Evolutionary conservation across 2,797 vertebrate genomes (phyloP).

Genomic region (Sebastes dallii): DNA sequence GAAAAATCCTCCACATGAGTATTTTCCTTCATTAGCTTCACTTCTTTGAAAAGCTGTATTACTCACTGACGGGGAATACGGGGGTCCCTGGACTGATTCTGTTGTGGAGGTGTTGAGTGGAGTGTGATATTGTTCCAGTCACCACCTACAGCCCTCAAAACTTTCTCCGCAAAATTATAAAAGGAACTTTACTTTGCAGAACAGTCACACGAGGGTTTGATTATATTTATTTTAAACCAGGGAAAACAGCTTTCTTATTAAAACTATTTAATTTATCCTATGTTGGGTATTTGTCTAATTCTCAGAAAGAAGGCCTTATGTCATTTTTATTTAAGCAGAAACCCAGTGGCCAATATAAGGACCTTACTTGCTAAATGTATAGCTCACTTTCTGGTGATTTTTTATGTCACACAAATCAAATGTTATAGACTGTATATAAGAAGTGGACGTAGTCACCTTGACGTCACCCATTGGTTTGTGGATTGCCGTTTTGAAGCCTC

Average conservation of each 20-base stretch:
- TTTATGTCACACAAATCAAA: too few relatives aligned
- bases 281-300: neutral
- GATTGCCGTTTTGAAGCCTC: too few relatives aligned
- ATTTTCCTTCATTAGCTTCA: neutral
- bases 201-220: too few relatives aligned
- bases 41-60: neutral
- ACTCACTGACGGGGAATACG: neutral
- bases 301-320: neutral
- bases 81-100: neutral
- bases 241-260: neutral
- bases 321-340: neutral
- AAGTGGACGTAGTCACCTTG: too few relatives aligned
- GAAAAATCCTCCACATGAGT: neutral
- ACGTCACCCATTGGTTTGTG: too few relatives aligned
- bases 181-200: neutral
- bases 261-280: neutral
- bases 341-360: neutral
- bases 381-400: neutral
- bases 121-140: neutral
- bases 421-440: too few relatives aligned
- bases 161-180: neutral
- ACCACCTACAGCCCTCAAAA: neutral
- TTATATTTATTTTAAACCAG: neutral
- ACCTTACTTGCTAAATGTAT: neutral
- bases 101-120: neutral